Conservation (phyloP, 2,888 invertebrate genomes). For the Eurois occulta region DNA sequence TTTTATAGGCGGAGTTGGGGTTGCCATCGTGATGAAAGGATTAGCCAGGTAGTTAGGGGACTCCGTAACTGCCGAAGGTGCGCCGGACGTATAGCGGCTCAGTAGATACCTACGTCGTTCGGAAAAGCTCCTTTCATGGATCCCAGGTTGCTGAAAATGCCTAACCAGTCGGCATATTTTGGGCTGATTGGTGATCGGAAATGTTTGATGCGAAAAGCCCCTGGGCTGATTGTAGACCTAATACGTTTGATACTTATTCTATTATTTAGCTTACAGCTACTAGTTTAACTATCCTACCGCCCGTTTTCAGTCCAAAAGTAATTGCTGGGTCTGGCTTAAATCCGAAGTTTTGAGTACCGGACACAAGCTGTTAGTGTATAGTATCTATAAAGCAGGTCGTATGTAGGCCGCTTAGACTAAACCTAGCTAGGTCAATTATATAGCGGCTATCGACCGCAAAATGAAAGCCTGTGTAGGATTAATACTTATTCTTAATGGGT, state of each 20-base stretch:
- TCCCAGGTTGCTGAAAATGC: background rate
- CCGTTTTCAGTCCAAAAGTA: background rate
- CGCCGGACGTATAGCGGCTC: background rate
- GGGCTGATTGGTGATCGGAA: background rate
- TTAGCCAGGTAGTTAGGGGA: background rate
- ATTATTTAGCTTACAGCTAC: background rate
- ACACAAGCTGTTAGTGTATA: conserved; percentile 5
- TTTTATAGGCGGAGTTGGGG: background rate
- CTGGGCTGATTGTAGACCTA: background rate
- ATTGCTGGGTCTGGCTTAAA: background rate
- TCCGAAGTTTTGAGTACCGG: background rate
- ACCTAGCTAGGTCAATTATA: conserved; percentile 40
- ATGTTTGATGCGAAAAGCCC: background rate
- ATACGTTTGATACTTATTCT: background rate
- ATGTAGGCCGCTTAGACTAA: conserved; percentile 31
- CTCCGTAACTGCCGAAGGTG: background rate
- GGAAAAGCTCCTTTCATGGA: background rate
- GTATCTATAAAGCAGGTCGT: conserved; percentile 11
- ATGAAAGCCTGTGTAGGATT: conserved; percentile 37
- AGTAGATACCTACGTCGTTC: background rate
- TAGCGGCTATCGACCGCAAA: conserved; percentile 48
- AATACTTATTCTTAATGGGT: conserved; percentile 14
- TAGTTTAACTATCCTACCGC: background rate
- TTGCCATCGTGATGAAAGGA: background rate
- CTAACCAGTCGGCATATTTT: background rate